Percentiles rank a stretch among this genome's conserved stretches.
Conservation (phyloP, 1,140 invertebrate genomes). For the Achroia grisella region DNA sequence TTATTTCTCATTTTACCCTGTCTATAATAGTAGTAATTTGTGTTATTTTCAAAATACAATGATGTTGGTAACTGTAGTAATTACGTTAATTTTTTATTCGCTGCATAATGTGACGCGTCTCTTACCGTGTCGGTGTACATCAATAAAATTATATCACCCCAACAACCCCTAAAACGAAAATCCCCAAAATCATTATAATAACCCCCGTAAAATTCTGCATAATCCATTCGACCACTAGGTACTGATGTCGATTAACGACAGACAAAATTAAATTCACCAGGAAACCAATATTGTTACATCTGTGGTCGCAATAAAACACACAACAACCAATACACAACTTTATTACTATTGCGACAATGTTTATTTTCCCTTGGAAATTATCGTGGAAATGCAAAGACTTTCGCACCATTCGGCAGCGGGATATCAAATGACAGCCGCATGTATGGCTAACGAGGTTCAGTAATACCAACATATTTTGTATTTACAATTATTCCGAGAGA, state of each 20-base stretch:
- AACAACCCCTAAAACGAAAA: neutral
- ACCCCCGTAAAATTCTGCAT: slow-evolving; percentile 38
- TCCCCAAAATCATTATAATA: slow-evolving; percentile 6
- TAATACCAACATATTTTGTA: slow-evolving; percentile 42
- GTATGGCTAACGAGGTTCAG: slow-evolving; percentile 59
- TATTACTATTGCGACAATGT: slow-evolving; percentile 20
- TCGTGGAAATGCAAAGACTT: slow-evolving; percentile 9
- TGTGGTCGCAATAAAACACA: slow-evolving; percentile 18
- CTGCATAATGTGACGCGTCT: no score
- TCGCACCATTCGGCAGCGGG: slow-evolving; percentile 25
- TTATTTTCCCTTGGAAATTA: slow-evolving; percentile 24
- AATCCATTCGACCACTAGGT: slow-evolving; percentile 40
- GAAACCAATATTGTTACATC: slow-evolving; percentile 44
- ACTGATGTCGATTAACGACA: slow-evolving; percentile 50
- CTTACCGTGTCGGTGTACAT: no score
- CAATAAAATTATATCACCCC: neutral
- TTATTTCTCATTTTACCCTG: no score
- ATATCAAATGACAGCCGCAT: slow-evolving; percentile 64
- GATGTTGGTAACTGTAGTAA: no score
- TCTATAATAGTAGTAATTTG: no score
- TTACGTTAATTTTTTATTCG: no score
- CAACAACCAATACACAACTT: slow-evolving; percentile 25
- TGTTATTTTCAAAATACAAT: no score
- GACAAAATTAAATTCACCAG: slow-evolving; percentile 59
- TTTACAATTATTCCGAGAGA: slow-evolving; percentile 15